These are phyloP conservation scores for Nephrocerus scutellatus DNA, from an alignment of 2,888 invertebrate species.

Conservation along the genomic window DNA sequence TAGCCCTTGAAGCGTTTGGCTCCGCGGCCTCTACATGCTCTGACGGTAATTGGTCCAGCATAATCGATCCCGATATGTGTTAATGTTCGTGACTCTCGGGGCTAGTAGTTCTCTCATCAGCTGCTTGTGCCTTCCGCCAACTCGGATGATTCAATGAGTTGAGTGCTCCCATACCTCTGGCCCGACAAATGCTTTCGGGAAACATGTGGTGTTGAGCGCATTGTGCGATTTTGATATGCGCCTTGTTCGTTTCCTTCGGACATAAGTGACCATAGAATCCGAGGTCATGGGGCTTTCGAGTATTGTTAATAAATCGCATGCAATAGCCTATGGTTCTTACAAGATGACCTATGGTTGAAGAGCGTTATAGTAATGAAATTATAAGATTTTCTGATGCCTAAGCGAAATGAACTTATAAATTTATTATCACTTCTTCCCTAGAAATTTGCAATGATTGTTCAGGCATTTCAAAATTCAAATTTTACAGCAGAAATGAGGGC, in stretches of 20 bases:
- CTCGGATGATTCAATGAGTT: neutral
- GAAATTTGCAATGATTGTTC: too few relatives aligned
- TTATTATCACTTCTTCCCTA: neutral
- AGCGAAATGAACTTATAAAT: neutral
- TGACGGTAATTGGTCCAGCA: constrained; percentile 22
- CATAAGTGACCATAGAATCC: neutral
- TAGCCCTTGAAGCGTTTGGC: constrained; percentile 17
- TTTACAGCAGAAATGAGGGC: neutral
- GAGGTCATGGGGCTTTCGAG: neutral
- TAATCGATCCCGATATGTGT: constrained; percentile 20
- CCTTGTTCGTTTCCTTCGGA: neutral
- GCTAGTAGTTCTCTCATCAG: constrained; percentile 29
- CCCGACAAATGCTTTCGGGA: neutral
- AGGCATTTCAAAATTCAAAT: neutral
- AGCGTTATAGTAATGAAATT: neutral
- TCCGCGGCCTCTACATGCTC: constrained; percentile 16
- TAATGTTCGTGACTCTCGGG: constrained; percentile 17
- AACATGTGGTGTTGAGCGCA: too few relatives aligned
- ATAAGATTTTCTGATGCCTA: neutral
- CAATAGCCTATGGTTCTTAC: neutral
- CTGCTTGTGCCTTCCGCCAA: constrained; percentile 10
- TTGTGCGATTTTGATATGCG: constrained; percentile 1
- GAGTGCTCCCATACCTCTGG: neutral
- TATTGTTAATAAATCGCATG: neutral
- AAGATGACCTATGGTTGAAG: too few relatives aligned